Conservation (phyloP, 2,113 vertebrate species). For the Thamnaconus septentrionalis region DNA sequence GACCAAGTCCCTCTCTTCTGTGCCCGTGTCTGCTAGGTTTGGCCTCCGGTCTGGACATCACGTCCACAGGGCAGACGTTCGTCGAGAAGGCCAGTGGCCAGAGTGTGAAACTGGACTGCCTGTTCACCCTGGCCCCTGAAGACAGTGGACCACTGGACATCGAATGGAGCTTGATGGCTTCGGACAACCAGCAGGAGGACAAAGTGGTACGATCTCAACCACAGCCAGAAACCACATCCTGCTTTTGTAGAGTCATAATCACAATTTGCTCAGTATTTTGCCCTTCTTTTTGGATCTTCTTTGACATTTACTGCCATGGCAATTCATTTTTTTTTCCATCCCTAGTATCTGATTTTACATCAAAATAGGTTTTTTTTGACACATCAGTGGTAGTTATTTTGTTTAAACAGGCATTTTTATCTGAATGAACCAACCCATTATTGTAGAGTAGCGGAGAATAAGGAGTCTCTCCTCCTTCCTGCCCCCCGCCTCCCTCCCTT, state of each 20-base stretch:
- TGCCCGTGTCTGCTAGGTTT: slow-evolving; percentile 47
- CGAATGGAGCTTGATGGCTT: slow-evolving; percentile 76
- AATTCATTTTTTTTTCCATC: neutral
- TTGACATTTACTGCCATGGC: neutral
- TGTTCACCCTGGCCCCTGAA: slow-evolving; percentile 60
- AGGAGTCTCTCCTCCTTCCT: too few relatives aligned
- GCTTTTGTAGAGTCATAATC: slow-evolving; percentile 5
- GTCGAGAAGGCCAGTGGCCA: slow-evolving; percentile 76
- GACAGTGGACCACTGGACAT: slow-evolving; percentile 79
- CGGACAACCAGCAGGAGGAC: slow-evolving; percentile 79
- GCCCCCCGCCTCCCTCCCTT: too few relatives aligned
- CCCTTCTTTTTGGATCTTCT: neutral
- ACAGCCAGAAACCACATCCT: too few relatives aligned
- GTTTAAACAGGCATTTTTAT: too few relatives aligned
- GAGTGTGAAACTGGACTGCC: slow-evolving; percentile 74
- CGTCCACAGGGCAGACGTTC: slow-evolving; percentile 34
- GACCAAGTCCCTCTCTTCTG: neutral
- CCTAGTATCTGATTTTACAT: neutral
- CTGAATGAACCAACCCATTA: too few relatives aligned
- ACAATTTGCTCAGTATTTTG: neutral
- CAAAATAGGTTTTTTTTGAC: too few relatives aligned
- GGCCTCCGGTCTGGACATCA: slow-evolving; percentile 68
- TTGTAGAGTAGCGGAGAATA: too few relatives aligned
- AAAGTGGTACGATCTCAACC: slow-evolving; percentile 67
- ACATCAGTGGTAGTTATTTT: too few relatives aligned